phyloP scores from a whole-genome alignment of 2,113 vertebrate genomes.

The Spilogale gracilis region DNA sequence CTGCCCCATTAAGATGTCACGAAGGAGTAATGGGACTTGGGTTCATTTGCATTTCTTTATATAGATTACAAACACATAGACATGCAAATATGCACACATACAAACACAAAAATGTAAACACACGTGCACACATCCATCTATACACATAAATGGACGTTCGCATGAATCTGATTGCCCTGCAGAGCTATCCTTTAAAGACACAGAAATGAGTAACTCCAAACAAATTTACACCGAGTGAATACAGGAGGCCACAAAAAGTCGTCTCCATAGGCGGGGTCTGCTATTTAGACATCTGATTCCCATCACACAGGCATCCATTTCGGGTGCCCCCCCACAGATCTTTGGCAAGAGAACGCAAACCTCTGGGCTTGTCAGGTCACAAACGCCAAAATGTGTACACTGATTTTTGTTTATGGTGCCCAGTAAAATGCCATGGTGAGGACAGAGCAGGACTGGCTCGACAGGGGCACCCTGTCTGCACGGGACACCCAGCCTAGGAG shows the following conservation, averaged over 20 bases:
- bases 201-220: not conserved
- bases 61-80: not conserved
- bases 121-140: not conserved
- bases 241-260: not conserved
- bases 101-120: rapidly evolving
- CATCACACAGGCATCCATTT: too few relatives aligned
- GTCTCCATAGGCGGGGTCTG: not conserved
- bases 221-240: not conserved
- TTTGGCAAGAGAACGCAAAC: not conserved
- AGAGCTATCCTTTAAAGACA: not conserved
- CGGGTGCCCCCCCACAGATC: not conserved
- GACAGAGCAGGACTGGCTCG: not conserved
- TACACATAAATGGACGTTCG: not conserved
- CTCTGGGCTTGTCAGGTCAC: rapidly evolving
- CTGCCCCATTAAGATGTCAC: not conserved
- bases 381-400: rapidly evolving
- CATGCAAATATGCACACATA: not conserved
- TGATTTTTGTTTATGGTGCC: not conserved
- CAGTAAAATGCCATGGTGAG: rapidly evolving
- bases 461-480: rapidly evolving
- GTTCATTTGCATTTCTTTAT: not conserved
- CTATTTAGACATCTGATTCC: not conserved
- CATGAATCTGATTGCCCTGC: not conserved
- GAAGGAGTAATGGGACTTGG: not conserved
- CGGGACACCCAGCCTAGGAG: not conserved